Percentiles rank a stretch among this genome's conserved stretches.
These are phyloP conservation scores for Nerophis ophidion DNA, from an alignment of 2,113 vertebrate genomes.

Conservation along the genomic window DNA sequence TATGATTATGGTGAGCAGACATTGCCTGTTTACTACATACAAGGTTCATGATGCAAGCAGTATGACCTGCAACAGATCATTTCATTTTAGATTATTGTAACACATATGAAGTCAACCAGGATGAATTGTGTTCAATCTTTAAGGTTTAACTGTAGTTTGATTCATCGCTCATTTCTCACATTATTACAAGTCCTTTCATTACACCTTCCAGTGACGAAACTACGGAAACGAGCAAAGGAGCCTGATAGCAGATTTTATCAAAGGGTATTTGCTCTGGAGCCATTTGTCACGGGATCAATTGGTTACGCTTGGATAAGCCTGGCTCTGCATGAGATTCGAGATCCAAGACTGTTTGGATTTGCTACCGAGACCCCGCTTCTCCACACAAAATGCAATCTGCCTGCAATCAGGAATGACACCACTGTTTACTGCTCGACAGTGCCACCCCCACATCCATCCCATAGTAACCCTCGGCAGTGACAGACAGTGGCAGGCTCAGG, in stretches of 20 bases:
- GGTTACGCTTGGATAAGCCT: constrained; percentile 34
- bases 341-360: constrained; percentile 37
- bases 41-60: no score
- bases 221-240: constrained; percentile 41
- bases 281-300: constrained; percentile 53
- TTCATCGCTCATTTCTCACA: constrained; percentile 54
- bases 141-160: constrained; percentile 33
- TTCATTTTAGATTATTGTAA: background rate
- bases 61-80: background rate
- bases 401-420: constrained; percentile 54
- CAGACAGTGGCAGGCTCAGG: constrained; percentile 40
- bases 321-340: constrained; percentile 39
- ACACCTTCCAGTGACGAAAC: constrained; percentile 53
- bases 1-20: no score
- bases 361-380: constrained; percentile 23
- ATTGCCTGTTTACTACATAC: no score
- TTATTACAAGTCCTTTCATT: constrained; percentile 54
- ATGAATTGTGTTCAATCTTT: constrained; percentile 15
- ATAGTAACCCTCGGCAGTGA: constrained; percentile 42
- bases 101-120: background rate
- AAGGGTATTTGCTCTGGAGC: constrained; percentile 59
- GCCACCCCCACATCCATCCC: constrained; percentile 22
- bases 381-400: constrained; percentile 53
- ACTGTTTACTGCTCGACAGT: constrained; percentile 47
- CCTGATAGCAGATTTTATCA: constrained; percentile 72